Evolutionary conservation across 1,140 invertebrate species (phyloP).

Genomic region (Sitophilus oryzae): DNA sequence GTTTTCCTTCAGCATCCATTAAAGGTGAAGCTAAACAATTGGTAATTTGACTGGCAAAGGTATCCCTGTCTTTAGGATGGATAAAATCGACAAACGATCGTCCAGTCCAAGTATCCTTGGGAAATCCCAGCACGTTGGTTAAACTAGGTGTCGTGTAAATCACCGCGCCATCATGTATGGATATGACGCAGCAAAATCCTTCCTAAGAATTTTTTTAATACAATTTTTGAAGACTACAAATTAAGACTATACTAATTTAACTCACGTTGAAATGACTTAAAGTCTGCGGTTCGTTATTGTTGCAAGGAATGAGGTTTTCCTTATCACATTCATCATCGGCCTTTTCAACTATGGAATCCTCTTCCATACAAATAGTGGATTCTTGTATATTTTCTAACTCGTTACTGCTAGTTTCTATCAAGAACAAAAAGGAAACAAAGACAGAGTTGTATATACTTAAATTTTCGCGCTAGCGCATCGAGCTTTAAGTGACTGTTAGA

Average conservation of each 20-base stretch:
- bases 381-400: not conserved
- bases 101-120: constrained; percentile 79
- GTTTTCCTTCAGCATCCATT: constrained; percentile 44
- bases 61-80: constrained; percentile 64
- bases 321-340: too few relatives aligned
- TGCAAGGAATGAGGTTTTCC: too few relatives aligned
- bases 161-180: constrained; percentile 74
- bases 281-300: too few relatives aligned
- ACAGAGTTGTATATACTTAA: not conserved
- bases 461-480: not conserved
- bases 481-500: too few relatives aligned
- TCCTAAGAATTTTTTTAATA: too few relatives aligned
- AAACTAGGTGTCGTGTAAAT: constrained; percentile 68
- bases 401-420: not conserved
- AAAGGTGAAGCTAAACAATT: constrained; percentile 48
- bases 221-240: too few relatives aligned
- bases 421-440: not conserved
- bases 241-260: too few relatives aligned
- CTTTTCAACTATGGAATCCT: too few relatives aligned
- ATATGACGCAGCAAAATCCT: constrained; percentile 72
- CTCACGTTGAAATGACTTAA: too few relatives aligned
- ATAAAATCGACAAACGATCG: constrained; percentile 81
- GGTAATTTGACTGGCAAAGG: constrained; percentile 52
- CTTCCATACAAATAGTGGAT: not conserved
- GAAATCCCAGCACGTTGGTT: constrained; percentile 66